Base-by-base conservation (phyloP, 2,113 vertebrate species). In the Octodon degus region DNA sequence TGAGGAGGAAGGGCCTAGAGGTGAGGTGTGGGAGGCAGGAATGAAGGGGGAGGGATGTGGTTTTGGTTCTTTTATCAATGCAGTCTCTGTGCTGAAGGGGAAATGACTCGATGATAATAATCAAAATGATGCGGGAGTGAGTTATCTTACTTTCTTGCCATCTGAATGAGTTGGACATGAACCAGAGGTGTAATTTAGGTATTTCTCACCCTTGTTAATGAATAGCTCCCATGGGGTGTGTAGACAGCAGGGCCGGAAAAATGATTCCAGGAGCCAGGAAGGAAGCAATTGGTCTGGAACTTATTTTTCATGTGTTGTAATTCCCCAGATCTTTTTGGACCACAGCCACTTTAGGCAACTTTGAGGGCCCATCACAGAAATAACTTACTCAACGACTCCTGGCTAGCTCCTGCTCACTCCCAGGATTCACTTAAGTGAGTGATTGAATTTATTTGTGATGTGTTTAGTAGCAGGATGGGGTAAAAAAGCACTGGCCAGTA, bases 131-230 rank as follows among this genome's bases (percentile, higher is more conserved):
- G 72, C 74, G 0, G 37, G 92, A 96, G 76, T 95, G 96, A 97
- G 96, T 95, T 96, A 96, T 97, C 93, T 93, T 62, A 80, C 95
- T 95, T 95, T 89, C 97, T 91, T 92, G 95, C 86, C 95, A 96
- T 96, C 95, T 95, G 93, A 97, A 93, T 58, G 92, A 96, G 97
- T 94, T 98, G 97, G 97, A 97, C 90, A 50, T 90, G 93, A 95
- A 97, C 95, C 97, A 97, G 96, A 96, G 95, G 96, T 77, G 34
- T 96, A 94, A 96, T 97, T 96, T 96, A 96, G 92, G 96, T 96
- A 94, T 94, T 96, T 97, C 96, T 97, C 97, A 96, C 97, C 96
- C 96, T 91, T 8, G 9, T 95, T 97, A 98, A 97, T 97, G 95
- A 97, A 96, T 96, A 95, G 96, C 93, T 97, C 95, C 92, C 96